Evolutionary conservation across 1,140 invertebrate species (phyloP).

Genomic region (Drosophila nigrodunni): DNA sequence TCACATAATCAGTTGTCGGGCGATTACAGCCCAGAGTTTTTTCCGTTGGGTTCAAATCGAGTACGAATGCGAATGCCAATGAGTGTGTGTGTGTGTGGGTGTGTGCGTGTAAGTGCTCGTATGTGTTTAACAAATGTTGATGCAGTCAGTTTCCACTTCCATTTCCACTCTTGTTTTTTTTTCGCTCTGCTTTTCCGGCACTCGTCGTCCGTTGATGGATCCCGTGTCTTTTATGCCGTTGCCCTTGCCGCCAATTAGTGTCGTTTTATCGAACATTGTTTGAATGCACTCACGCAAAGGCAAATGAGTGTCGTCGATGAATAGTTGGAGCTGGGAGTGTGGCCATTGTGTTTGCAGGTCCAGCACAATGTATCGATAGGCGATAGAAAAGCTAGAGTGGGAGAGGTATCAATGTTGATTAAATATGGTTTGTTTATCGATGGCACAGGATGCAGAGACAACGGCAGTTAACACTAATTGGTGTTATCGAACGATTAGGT

Average conservation of each 20-base stretch:
- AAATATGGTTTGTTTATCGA: no score
- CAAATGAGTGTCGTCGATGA: conserved; percentile 28
- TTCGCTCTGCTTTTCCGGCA: conserved; percentile 65
- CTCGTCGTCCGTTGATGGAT: conserved; percentile 25
- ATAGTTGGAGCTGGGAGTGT: not conserved
- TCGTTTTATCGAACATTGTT: conserved; percentile 72
- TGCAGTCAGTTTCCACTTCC: conserved; percentile 63
- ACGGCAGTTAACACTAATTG: no score
- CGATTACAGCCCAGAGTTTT: conserved; percentile 54
- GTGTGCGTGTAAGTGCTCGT: not conserved
- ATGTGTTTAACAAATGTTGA: conserved; percentile 25
- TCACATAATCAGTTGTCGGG: conserved; percentile 72
- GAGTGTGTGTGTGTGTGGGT: not conserved
- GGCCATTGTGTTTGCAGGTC: not conserved
- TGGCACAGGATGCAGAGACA: no score
- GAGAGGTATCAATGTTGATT: no score
- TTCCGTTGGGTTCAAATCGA: conserved; percentile 22
- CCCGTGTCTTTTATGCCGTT: conserved; percentile 55
- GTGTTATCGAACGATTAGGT: no score
- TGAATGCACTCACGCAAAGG: conserved; percentile 46
- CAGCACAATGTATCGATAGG: not conserved
- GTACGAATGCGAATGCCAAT: conserved; percentile 18
- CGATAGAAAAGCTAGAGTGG: no score
- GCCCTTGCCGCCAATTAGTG: conserved; percentile 81
- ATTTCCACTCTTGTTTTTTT: conserved; percentile 42